phyloP scores from a whole-genome alignment of 2,888 invertebrate genomes.

The Meliscaeva auricollis region DNA sequence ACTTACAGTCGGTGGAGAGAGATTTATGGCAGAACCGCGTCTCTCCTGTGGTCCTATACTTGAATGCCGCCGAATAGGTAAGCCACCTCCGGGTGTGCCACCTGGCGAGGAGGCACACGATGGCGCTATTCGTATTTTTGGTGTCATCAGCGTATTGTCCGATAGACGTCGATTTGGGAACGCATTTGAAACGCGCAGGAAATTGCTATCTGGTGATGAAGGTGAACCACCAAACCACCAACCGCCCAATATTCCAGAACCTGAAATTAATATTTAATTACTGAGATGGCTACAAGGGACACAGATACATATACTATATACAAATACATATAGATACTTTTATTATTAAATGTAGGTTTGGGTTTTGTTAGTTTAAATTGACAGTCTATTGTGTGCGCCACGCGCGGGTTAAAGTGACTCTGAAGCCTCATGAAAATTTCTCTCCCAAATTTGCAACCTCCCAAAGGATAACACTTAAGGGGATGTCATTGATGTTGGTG shows the following conservation, averaged over 20 bases:
- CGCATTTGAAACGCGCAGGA: slow-evolving; percentile 92
- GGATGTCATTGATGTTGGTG: neutral
- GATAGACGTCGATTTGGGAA: slow-evolving; percentile 95
- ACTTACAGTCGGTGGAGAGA: slow-evolving; percentile 95
- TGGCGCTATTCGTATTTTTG: slow-evolving; percentile 94
- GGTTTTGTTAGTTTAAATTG: too few species aligned
- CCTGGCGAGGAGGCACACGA: slow-evolving; percentile 94
- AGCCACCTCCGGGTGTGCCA: slow-evolving; percentile 88
- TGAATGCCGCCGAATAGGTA: slow-evolving; percentile 94
- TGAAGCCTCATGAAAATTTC: slow-evolving; percentile 42
- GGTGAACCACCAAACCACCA: slow-evolving; percentile 95
- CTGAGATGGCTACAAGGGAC: neutral
- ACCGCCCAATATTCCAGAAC: slow-evolving; percentile 88
- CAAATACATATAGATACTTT: neutral
- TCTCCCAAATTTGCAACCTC: slow-evolving; percentile 4
- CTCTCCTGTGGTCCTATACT: slow-evolving; percentile 96
- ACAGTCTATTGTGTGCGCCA: slow-evolving; percentile 20
- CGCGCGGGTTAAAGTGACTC: slow-evolving; percentile 25
- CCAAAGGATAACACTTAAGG: slow-evolving; percentile 42
- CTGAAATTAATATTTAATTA: slow-evolving; percentile 81
- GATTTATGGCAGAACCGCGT: slow-evolving; percentile 92
- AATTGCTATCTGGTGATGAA: slow-evolving; percentile 93
- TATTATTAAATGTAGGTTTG: neutral
- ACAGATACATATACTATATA: neutral
- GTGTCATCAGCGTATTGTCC: slow-evolving; percentile 96